Evolutionary conservation across 2,888 invertebrate genomes (phyloP).

Genomic region (Xestia xanthographa): DNA sequence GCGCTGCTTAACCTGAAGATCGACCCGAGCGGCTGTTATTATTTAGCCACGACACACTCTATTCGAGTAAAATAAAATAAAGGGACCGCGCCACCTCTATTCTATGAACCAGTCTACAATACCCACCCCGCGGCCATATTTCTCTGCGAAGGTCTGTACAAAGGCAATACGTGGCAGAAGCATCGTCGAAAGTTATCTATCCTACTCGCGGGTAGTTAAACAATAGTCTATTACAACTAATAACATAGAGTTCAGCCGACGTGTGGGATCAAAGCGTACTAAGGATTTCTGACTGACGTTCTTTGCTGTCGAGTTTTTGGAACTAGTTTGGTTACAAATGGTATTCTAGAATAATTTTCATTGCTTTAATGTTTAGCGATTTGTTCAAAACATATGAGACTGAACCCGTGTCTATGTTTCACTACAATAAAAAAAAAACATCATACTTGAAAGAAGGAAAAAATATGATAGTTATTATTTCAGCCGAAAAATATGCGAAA

Average conservation of each 20-base stretch:
- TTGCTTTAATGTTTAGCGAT: neutral
- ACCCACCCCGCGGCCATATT: conserved; percentile 75
- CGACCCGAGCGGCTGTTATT: too few species aligned
- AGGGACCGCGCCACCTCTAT: conserved; percentile 15
- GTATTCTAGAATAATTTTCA: neutral
- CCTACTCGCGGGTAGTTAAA: conserved; percentile 69
- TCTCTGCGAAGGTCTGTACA: conserved; percentile 76
- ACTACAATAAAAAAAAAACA: neutral
- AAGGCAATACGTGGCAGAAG: conserved; percentile 80
- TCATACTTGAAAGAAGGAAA: neutral
- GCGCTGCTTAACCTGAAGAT: too few species aligned
- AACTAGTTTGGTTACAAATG: neutral
- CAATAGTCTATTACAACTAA: conserved; percentile 68
- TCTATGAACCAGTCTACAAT: conserved; percentile 56
- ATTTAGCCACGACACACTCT: neutral
- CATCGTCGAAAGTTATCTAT: conserved; percentile 70
- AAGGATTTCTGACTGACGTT: conserved; percentile 55
- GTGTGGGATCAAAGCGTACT: conserved; percentile 58
- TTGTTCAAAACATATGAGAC: neutral
- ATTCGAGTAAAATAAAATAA: neutral
- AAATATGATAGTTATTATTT: neutral
- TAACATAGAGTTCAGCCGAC: conserved; percentile 45
- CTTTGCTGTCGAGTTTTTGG: conserved; percentile 10
- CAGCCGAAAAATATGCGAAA: neutral
- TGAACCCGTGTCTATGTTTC: neutral